Base-by-base conservation (phyloP, 2,888 invertebrate genomes). In the Eupithecia centaureata region DNA sequence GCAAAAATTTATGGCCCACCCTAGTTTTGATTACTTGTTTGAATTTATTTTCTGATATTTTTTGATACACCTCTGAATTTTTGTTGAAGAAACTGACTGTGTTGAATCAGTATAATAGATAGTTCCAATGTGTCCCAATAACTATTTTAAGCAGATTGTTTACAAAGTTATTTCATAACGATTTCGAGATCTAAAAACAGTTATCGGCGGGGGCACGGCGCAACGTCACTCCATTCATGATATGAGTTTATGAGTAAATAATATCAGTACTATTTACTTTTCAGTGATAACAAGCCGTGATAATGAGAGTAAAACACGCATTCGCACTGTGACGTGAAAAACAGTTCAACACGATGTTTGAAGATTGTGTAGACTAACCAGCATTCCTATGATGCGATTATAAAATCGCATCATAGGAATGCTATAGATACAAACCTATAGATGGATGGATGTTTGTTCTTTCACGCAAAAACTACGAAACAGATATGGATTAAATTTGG, bases 171-270 rank as follows among this genome's bases (percentile, higher is more conserved):
- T 71, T 70, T 71, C 71, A 67, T 67, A 70, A 73, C 54, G 22
- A 28, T 63, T 62, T 30, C 62, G 22, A 58, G 42, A 52, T 60
- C 42, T 64, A 57, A 67, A 62, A 54, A 54, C 63, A 61, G 30
- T 22, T 35, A 47, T 64, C 65, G 61, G 38, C 28, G 70, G 73
- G 72, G 74, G 74, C 73, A 75, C 72, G 74, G 52, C 72, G 27
- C 18, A 32, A 60, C 75, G 74, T 74, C 74, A 74, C 67, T n/a
- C 67, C 70, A 69, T 67, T 72, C 58, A 69, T 51, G 71, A 72
- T 70, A 47, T 15, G 1, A 72, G 65, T 66, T 7, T 56, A 33
- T 59, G 60, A 63, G 71, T 71, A 68, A 74, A 74, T 63, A 71
- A 42, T 69, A 67, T n/a, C 52, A 5, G 25, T 47, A 27, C 0